A percentile compares a stretch with the other conserved stretches of the same genome.
phyloP scores from a whole-genome alignment of 2,113 vertebrate genomes.

The Lipophrys pholis region DNA sequence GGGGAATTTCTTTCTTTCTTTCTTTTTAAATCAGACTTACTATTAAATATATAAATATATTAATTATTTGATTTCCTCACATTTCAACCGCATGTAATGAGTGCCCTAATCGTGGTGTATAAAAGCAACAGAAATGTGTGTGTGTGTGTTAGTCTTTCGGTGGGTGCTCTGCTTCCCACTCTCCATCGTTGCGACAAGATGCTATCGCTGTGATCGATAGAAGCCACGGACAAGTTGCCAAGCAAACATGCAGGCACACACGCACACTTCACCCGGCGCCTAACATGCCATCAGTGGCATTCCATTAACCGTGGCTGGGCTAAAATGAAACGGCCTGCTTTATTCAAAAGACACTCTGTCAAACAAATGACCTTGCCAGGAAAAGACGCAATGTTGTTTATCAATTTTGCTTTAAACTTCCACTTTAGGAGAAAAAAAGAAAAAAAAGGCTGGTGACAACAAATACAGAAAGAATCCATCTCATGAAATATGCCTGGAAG shows the following conservation, averaged over 20 bases:
- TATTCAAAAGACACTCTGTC: slow-evolving; percentile 72
- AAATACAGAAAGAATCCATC: slow-evolving; percentile 76
- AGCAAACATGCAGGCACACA: slow-evolving; percentile 51
- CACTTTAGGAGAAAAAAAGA: slow-evolving; percentile 63
- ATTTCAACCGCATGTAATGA: too few species aligned
- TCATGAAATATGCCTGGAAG: slow-evolving; percentile 76
- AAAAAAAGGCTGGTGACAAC: slow-evolving; percentile 57
- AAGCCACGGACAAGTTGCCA: slow-evolving; percentile 16
- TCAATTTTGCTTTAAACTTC: slow-evolving; percentile 76
- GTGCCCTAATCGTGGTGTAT: too few species aligned
- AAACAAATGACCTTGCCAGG: slow-evolving; percentile 77
- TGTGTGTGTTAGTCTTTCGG: slow-evolving; percentile 37
- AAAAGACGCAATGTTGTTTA: slow-evolving; percentile 61
- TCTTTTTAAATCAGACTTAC: too few species aligned
- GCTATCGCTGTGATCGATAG: slow-evolving; percentile 65
- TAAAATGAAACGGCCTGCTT: slow-evolving; percentile 74
- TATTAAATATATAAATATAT: too few species aligned
- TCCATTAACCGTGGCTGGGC: slow-evolving; percentile 67
- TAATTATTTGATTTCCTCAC: too few species aligned
- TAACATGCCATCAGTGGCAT: slow-evolving; percentile 68
- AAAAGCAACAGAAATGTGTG: too few species aligned
- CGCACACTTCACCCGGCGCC: slow-evolving; percentile 26
- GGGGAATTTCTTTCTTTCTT: too few species aligned
- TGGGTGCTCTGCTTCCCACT: slow-evolving; percentile 33
- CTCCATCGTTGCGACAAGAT: slow-evolving; percentile 46